A percentile compares a stretch with the other conserved stretches of the same genome.
Conservation (phyloP, 37 sponge, comb jelly and placozoan genomes). For the Theonella swinhoei region DNA sequence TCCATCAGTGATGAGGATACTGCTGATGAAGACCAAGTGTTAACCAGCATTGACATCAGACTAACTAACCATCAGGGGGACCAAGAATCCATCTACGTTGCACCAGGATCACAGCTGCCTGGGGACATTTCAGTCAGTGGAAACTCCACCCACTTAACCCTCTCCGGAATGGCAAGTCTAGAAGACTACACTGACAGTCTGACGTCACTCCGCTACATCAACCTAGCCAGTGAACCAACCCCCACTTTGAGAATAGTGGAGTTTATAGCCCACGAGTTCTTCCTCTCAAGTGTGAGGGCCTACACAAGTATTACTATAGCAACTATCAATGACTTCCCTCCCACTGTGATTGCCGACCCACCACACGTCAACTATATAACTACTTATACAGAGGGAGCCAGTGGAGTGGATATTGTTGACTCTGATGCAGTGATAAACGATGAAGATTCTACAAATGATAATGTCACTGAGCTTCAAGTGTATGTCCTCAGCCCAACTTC, state of each 20-base stretch:
- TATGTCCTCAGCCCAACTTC: conserved; percentile 5
- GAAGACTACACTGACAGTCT: conserved; percentile 15
- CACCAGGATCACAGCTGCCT: not conserved
- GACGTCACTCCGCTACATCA: conserved; percentile 13
- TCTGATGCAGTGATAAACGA: conserved; percentile 36
- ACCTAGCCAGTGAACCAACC: conserved; percentile 43
- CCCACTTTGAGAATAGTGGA: conserved; percentile 8
- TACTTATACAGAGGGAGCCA: conserved; percentile 6
- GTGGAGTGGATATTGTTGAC: conserved; percentile 20
- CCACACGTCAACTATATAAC: conserved; percentile 16
- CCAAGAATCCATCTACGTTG: conserved; percentile 3
- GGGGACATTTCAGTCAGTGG: not conserved
- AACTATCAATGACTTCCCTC: conserved; percentile 64
- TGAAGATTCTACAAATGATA: conserved; percentile 15
- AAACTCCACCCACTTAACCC: conserved; percentile 17
- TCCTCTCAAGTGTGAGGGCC: conserved; percentile 3
- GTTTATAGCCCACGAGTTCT: conserved; percentile 23
- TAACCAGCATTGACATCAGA: conserved; percentile 34
- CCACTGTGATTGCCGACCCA: conserved; percentile 23
- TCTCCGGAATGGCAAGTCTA: conserved; percentile 10
- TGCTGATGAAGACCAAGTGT: not conserved
- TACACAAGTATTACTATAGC: conserved; percentile 22
- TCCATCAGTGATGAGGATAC: conserved; percentile 57
- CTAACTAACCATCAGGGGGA: conserved; percentile 48
- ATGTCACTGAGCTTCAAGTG: conserved; percentile 26